Conservation (phyloP, 2,888 invertebrate genomes). For the Bruchidius siliquastri region DNA sequence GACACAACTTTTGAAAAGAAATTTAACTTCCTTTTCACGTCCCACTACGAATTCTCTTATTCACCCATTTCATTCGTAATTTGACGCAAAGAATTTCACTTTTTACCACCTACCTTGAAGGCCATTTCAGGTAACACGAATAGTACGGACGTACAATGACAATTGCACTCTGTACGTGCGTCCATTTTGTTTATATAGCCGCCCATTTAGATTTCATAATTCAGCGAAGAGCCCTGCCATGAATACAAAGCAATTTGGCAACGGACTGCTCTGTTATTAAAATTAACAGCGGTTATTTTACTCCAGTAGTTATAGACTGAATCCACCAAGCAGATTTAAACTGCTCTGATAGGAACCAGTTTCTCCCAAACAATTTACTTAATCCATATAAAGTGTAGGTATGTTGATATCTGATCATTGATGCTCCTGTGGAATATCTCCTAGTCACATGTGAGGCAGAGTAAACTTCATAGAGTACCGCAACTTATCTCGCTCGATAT, state of each 20-base stretch:
- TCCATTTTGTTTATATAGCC: constrained; percentile 23
- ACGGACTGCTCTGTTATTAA: constrained; percentile 8
- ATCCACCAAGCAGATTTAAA: background rate
- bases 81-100: background rate
- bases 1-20: no score
- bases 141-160: constrained; percentile 24
- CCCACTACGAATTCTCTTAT: no score
- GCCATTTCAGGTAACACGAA: constrained; percentile 23
- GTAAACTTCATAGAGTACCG: no score
- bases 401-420: no score
- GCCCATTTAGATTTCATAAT: constrained; percentile 25
- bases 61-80: background rate
- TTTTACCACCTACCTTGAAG: constrained; percentile 24
- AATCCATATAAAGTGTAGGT: no score
- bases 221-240: constrained; percentile 11
- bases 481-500: no score
- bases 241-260: constrained; percentile 28
- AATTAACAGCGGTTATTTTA: constrained; percentile 1
- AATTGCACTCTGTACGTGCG: constrained; percentile 11
- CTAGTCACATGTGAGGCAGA: no score
- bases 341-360: no score
- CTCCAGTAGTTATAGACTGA: background rate
- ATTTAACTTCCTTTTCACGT: no score
- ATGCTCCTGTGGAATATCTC: no score
- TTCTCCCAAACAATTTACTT: no score